Evolutionary conservation across 2,113 vertebrate genomes (phyloP).

Genomic region (Bostrychus sinensis): DNA sequence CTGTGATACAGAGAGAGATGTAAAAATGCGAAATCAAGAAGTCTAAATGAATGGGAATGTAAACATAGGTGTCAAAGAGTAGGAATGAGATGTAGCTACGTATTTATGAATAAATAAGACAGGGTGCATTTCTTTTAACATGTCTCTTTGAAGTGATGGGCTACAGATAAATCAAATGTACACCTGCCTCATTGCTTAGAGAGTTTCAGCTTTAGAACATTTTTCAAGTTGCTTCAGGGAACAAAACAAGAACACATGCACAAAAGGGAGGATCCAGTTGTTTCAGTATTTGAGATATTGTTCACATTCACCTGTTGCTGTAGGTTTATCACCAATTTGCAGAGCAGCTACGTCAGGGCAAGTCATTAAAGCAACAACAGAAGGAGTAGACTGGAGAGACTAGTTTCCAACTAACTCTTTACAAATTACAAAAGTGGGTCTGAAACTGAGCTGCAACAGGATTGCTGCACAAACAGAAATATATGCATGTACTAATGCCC

Average conservation of each 20-base stretch:
- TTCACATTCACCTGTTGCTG: not conserved
- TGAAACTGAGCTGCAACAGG: too few relatives aligned
- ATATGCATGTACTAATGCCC: too few relatives aligned
- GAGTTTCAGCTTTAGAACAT: not conserved
- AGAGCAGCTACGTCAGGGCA: not conserved
- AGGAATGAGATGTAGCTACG: not conserved
- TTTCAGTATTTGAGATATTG: not conserved
- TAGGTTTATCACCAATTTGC: slow-evolving; percentile 6
- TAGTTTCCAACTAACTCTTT: not conserved
- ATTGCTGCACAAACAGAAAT: too few relatives aligned
- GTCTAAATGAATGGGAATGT: not conserved
- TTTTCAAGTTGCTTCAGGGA: slow-evolving; percentile 1
- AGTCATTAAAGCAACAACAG: not conserved
- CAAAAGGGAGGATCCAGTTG: slow-evolving; percentile 15
- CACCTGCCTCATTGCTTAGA: not conserved
- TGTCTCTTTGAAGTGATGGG: not conserved
- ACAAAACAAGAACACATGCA: slow-evolving; percentile 6
- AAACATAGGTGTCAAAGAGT: not conserved
- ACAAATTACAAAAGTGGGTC: too few relatives aligned
- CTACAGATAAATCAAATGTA: not conserved
- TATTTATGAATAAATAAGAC: not conserved
- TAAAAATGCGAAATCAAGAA: not conserved
- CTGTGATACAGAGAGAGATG: slow-evolving; percentile 72
- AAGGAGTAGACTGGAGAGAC: not conserved
- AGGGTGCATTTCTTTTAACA: not conserved